Evolutionary conservation across 1,140 invertebrate genomes (phyloP).

Genomic region (Halesus radiatus): DNA sequence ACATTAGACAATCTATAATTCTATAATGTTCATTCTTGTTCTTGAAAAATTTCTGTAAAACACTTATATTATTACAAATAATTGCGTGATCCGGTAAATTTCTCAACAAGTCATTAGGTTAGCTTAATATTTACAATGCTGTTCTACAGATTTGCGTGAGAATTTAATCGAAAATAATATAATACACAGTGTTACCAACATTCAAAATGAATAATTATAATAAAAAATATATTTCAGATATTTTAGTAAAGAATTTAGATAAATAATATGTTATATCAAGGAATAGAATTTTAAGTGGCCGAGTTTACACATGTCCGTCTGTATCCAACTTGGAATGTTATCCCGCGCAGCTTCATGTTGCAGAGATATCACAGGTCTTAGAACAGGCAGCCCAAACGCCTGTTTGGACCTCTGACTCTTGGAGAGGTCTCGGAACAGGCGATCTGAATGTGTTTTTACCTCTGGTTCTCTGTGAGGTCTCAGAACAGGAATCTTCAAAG

Average conservation of each 20-base stretch:
- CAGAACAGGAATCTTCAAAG: too few species aligned
- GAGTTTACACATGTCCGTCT: background rate
- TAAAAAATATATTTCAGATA: conserved; percentile 41
- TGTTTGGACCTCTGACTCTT: too few species aligned
- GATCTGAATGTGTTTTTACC: too few species aligned
- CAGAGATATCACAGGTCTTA: too few species aligned
- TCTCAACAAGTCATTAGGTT: background rate
- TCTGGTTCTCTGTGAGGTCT: too few species aligned
- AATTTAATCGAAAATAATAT: conserved; percentile 7
- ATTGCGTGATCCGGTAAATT: background rate
- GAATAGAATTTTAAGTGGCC: background rate
- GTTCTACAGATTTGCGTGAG: conserved; percentile 1
- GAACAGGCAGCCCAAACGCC: too few species aligned
- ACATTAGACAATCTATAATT: too few species aligned
- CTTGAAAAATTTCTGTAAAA: too few species aligned
- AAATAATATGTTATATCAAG: conserved; percentile 18
- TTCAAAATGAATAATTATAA: conserved; percentile 25
- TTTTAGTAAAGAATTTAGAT: conserved; percentile 42
- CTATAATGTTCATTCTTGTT: too few species aligned
- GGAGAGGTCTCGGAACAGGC: too few species aligned
- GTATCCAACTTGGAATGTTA: background rate
- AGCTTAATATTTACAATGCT: conserved; percentile 12
- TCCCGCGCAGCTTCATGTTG: background rate
- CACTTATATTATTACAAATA: too few species aligned
- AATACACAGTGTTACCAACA: conserved; percentile 21